Conservation (phyloP, 2,113 vertebrate species). For the Phainopepla nitens region DNA sequence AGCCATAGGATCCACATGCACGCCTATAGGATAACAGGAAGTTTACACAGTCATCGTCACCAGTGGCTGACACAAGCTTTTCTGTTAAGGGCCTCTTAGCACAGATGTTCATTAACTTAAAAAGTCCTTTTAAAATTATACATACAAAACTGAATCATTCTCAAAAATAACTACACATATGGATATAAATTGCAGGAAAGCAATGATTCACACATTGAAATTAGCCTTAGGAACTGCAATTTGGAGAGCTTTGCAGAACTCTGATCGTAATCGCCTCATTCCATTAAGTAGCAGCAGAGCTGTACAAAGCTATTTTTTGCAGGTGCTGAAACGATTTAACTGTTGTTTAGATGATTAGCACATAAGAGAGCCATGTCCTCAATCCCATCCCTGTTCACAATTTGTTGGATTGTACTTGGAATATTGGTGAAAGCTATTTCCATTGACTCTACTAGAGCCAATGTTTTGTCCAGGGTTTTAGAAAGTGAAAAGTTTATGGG, state of each 20-base stretch:
- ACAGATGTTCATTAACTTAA: slow-evolving; percentile 63
- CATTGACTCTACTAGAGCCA: background rate
- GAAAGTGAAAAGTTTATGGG: background rate
- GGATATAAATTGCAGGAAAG: slow-evolving; percentile 63
- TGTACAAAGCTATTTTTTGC: background rate
- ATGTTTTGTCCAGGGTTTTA: background rate
- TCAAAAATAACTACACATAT: slow-evolving; percentile 61
- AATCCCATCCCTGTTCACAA: background rate
- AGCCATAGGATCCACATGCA: background rate
- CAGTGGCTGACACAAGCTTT: slow-evolving; percentile 50
- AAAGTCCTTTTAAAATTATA: slow-evolving; percentile 57
- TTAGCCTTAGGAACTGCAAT: slow-evolving; percentile 37
- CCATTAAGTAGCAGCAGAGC: slow-evolving; percentile 13
- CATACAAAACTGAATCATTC: slow-evolving; percentile 62
- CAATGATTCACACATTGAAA: slow-evolving; percentile 61
- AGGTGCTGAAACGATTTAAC: slow-evolving; percentile 29
- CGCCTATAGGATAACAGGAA: background rate
- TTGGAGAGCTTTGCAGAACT: slow-evolving; percentile 38
- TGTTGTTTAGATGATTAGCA: background rate
- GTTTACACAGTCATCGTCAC: slow-evolving; percentile 23
- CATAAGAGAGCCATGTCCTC: background rate
- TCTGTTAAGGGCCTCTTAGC: slow-evolving; percentile 44
- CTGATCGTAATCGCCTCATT: slow-evolving; percentile 4
- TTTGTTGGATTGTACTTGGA: background rate
- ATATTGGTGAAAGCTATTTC: background rate